Evolutionary conservation across 2,113 vertebrate species (phyloP), one percentile per base, ranked within the genome.

Genomic region (Poecilia latipinna): DNA sequence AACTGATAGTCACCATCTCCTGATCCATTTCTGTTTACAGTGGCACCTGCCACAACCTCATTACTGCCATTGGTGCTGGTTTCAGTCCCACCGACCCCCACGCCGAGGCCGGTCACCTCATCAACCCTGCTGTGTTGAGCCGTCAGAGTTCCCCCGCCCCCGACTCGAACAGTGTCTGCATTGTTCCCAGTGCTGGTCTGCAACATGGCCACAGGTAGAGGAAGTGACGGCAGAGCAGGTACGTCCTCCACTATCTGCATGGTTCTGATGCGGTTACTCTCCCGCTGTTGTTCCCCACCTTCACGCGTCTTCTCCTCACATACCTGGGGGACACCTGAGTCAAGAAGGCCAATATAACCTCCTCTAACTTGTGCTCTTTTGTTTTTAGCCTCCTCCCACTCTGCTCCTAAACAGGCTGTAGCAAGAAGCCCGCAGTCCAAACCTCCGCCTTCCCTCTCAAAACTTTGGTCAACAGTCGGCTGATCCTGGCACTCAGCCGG

Each of bases 241-340:
- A 94, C 94, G 57, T 98, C 97, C 85, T 98, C 97, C 0, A 98
- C 96, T 87, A 99, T 98, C 96, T 98, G 98, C 98, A 98, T 98
- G 79, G 94, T 82, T 95, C 93, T 69, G 61, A 86, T 88, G 33
- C 94, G 92, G 78, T 84, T 94, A 29, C 79, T 88, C 22, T 82
- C 86, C 89, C 1, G 77, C 77, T 91, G 95, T 89, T 95, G 88
- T 89, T 96, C 95, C 90, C 95, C 93, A 66, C 94, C 94, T 92
- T 97, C 96, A 92, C 95, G 93, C 32, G 65, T 60, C 91, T 96
- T 97, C 93, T 96, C 87, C 80, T 96, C 96, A 82, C 97, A 98
- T 98, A 92, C 92, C 95, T 95, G 95, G 72, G 91, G 78, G 77
- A 92, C 77, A 76, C 94, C 79, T 32, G 79, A 89, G 83, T 96